Evolutionary conservation across 1,140 invertebrate species (phyloP).

Genomic region (Protaetia brevitarsis): DNA sequence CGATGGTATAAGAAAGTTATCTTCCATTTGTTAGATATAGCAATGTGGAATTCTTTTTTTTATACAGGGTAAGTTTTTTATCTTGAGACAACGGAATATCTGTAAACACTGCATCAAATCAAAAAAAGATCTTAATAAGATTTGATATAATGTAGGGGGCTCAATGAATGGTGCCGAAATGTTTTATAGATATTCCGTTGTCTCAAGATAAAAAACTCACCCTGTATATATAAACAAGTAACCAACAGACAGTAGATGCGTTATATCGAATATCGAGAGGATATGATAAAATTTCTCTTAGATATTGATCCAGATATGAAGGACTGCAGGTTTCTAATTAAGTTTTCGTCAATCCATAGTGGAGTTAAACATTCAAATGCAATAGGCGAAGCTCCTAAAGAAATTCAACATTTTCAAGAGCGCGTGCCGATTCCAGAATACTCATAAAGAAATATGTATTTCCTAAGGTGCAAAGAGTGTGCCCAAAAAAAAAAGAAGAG

Average conservation of each 20-base stretch:
- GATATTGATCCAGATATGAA: not conserved
- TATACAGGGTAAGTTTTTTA: no score
- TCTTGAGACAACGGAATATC: no score
- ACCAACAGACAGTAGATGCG: not conserved
- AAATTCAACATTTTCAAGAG: not conserved
- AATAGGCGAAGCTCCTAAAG: not conserved
- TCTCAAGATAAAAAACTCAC: no score
- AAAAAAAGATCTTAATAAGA: no score
- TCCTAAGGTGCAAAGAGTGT: not conserved
- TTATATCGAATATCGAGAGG: not conserved
- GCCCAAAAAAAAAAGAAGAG: not conserved
- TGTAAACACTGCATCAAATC: no score
- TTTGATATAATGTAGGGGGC: no score
- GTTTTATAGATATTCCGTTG: no score
- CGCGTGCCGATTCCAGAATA: not conserved
- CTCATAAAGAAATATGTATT: not conserved
- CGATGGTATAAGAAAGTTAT: conserved; percentile 26
- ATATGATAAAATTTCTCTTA: not conserved
- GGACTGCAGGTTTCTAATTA: not conserved
- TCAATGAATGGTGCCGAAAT: no score
- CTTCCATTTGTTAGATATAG: conserved; percentile 20
- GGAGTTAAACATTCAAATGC: no score
- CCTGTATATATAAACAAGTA: not conserved
- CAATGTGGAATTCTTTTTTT: conserved; percentile 21
- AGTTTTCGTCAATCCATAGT: no score